Evolutionary conservation across 2,888 invertebrate species (phyloP), one percentile per base, ranked within the genome.

Genomic region (Himalopsyche anomala): DNA sequence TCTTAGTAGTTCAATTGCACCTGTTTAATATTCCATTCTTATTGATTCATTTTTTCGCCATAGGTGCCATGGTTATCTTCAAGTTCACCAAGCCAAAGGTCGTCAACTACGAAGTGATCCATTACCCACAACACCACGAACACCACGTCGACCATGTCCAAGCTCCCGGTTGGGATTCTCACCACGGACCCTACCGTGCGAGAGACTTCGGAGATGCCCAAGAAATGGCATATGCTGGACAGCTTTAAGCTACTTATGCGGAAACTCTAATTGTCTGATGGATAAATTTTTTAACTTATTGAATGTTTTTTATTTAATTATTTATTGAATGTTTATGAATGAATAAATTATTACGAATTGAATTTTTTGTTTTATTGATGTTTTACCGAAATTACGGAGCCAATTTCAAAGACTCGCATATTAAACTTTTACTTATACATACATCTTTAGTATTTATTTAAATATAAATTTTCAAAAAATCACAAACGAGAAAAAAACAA

Each of bases 41-140:
- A 15, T 4, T 51, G 51, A 51, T 15, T 4, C 51, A 15, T 15
- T 51, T 4, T 51, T 51, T 62, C 2, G 9, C 15, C 36, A 28
- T 90, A 93, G 93, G 93, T 89, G 97, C 97, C 86, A 94, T 97
- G 94, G 94, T 97, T 83, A 96, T 97, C 91, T 97, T 97, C 93
- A 97, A 97, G 92, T 94, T 97, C 91, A 96, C 97, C 89, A 97
- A 97, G 90, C 97, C 97, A 86, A 97, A 97, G 92, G 96, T 96
- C 89, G 95, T 97, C 89, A 97, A 97, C 92, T 97, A 97, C 90
- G 97, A 97, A 93, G 96, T 97, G 82, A 95, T 97, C 89, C 97
- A 97, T 91, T 96, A 96, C 90, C 96, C 96, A 54, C 95, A 95
- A 89, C 95, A 95, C 89, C 94, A 94, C 88, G 96, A 96, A 85